Evolutionary conservation across 1,140 invertebrate genomes (phyloP), one percentile per base, ranked within the genome.

Genomic region (Bombus impatiens): DNA sequence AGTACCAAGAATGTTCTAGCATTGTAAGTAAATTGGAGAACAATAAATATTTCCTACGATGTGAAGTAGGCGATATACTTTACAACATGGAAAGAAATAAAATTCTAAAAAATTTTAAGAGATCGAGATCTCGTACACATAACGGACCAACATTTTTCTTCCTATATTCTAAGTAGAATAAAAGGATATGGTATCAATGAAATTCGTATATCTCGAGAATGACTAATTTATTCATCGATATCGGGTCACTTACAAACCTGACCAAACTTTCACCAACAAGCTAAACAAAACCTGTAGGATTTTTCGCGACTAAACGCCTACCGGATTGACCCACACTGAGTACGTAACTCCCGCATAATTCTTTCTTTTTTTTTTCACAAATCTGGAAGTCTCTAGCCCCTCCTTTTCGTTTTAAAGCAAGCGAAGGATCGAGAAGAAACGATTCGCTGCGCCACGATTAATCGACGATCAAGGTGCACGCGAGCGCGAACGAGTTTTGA

Each of bases 271-370:
- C 67, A 71, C 62, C 74, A 42, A 40, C 13, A 47, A 47, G 35
- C 12, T 44, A 37, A 68, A 78, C 82, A 37, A 25, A 67, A 40
- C 42, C 25, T 37, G n/a, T n/a, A 53, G 6, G 1, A 57, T 76
- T 83, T 83, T 83, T 83, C 32, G 3, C 35, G 72, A 76, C 59
- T 8, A n/a, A n/a, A 53, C 62, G 53, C 82, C 74, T 13, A 83
- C 82, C 4, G n/a, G 10, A 76, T n/a, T 67, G 47, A 75, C 57
- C 72, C 32, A 80, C 78, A 62, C 70, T 32, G 18, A 8, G 47
- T 53, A 53, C 47, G 18, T 53, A 53, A 53, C 47, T 47, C 22
- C 32, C 35, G 32, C 65, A 5, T 35, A 9, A 8, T 42, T 44
- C 32, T 18, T 2, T 76, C 3, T 25, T 3, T 47, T 22, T 22